These are phyloP conservation scores for Protobothrops flavoviridis DNA, from an alignment of 2,113 vertebrate genomes.

Conservation along the genomic window DNA sequence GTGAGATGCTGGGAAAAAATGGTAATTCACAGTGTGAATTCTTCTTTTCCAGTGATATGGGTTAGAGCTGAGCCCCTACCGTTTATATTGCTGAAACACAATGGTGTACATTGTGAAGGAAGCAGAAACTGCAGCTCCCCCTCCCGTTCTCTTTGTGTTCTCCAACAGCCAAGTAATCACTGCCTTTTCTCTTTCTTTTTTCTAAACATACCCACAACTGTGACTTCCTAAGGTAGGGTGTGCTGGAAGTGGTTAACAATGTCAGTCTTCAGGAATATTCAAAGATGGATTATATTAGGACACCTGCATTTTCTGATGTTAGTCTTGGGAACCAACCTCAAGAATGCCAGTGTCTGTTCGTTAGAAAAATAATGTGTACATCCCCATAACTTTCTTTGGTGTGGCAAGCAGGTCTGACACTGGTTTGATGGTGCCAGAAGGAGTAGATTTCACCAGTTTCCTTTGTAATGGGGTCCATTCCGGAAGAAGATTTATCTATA, in stretches of 20 bases:
- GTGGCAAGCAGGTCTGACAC: constrained; percentile 62
- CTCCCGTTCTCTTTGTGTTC: background rate
- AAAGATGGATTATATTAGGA: constrained; percentile 45
- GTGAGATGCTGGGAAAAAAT: constrained; percentile 77
- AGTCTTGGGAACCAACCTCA: constrained; percentile 52
- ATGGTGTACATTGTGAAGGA: constrained; percentile 67
- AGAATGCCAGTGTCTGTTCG: constrained; percentile 64
- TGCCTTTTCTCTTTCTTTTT: constrained; percentile 23
- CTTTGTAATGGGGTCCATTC: constrained; percentile 59
- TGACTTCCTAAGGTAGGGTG: constrained; percentile 33
- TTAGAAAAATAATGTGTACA: constrained; percentile 63
- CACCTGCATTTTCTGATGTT: constrained; percentile 59
- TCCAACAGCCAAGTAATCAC: constrained; percentile 56
- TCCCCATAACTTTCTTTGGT: constrained; percentile 57
- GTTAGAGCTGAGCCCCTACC: constrained; percentile 65
- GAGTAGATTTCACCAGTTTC: constrained; percentile 7
- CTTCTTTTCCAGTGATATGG: constrained; percentile 60
- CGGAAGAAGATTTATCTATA: constrained; percentile 59
- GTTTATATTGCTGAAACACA: constrained; percentile 67
- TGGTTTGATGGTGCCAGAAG: constrained; percentile 63
- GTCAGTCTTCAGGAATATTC: constrained; percentile 53
- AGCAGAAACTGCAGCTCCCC: constrained; percentile 57
- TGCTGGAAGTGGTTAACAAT: constrained; percentile 50
- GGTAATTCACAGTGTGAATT: constrained; percentile 79
- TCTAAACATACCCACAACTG: constrained; percentile 40